Evolutionary conservation across 2,113 vertebrate species (phyloP).

Genomic region (Neoarius graeffei): DNA sequence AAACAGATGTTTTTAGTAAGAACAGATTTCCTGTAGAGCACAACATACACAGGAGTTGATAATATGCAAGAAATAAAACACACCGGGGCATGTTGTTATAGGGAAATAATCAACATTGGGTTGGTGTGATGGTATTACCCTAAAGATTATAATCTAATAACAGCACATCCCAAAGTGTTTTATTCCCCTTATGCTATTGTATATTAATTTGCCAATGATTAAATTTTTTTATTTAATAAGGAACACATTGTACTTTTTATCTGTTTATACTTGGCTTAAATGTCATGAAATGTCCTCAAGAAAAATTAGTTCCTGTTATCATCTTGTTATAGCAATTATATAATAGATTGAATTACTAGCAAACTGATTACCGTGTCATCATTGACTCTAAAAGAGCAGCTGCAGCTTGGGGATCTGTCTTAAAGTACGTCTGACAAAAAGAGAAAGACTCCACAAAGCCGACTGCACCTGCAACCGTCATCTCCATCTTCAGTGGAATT

Average conservation of each 20-base stretch:
- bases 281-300: not conserved
- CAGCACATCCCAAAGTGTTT: not conserved
- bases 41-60: not conserved
- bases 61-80: not conserved
- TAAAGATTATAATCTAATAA: not conserved
- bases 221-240: not conserved
- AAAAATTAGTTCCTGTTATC: not conserved
- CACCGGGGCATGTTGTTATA: not conserved
- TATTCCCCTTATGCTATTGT: not conserved
- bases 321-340: no score
- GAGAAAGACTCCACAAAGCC: conserved; percentile 76
- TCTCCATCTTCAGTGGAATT: conserved; percentile 60
- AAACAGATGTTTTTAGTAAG: not conserved
- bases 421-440: conserved; percentile 71
- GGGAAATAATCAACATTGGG: not conserved
- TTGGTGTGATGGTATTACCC: not conserved
- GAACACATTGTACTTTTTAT: not conserved
- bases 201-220: conserved; percentile 60
- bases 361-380: conserved; percentile 68
- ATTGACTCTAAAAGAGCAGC: conserved; percentile 65
- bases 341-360: not conserved
- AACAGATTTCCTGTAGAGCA: not conserved
- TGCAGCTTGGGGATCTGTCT: conserved; percentile 65
- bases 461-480: conserved; percentile 64
- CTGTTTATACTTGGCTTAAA: not conserved